Evolutionary conservation across 1,140 invertebrate genomes (phyloP).

Genomic region (Tetragonula clypearis): DNA sequence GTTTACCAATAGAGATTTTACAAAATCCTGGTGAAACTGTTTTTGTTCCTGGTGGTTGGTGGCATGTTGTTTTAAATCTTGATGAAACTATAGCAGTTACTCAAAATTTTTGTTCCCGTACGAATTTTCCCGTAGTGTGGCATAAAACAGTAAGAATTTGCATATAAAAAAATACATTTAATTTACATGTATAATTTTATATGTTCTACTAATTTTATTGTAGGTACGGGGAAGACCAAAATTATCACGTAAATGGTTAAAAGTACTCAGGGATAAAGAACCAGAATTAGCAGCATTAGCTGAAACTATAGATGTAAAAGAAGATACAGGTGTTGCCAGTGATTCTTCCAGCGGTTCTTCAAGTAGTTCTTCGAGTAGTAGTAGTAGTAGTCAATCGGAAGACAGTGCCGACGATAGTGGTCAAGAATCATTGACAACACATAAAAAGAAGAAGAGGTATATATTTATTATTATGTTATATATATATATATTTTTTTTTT

Average conservation of each 20-base stretch:
- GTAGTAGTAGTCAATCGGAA: constrained; percentile 84
- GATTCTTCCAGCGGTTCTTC: constrained; percentile 96
- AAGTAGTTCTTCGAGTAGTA: constrained; percentile 89
- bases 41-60: constrained; percentile 98
- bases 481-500: no score
- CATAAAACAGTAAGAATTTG: constrained; percentile 92
- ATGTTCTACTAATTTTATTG: constrained; percentile 17
- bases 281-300: constrained; percentile 93
- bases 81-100: constrained; percentile 98
- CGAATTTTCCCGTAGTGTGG: constrained; percentile 99
- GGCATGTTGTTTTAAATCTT: constrained; percentile 99
- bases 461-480: constrained; percentile 5
- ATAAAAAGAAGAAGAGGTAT: constrained; percentile 91
- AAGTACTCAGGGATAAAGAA: constrained; percentile 85
- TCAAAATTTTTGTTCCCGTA: constrained; percentile 98
- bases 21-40: constrained; percentile 98
- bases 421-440: constrained; percentile 93
- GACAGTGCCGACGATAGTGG: constrained; percentile 89
- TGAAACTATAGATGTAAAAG: constrained; percentile 92
- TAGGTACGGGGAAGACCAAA: constrained; percentile 93
- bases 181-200: neutral
- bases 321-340: constrained; percentile 95
- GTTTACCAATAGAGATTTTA: constrained; percentile 96
- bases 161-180: neutral
- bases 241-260: constrained; percentile 88